phyloP scores from a whole-genome alignment of 2,797 vertebrate genomes.

The Lycodopsis pacificus region DNA sequence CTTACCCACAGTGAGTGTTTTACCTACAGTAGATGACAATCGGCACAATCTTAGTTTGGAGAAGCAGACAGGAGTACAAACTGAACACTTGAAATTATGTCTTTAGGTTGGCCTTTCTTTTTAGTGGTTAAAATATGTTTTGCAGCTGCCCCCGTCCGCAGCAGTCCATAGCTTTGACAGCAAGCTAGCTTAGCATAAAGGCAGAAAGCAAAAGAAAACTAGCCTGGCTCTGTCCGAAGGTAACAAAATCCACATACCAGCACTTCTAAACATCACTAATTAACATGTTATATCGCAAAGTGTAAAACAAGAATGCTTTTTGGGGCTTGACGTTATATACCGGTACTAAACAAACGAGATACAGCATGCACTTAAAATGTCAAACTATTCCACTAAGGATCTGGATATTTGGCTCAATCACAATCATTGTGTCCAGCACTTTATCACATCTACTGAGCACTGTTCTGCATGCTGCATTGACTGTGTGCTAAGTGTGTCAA shows the following conservation, averaged over 20 bases:
- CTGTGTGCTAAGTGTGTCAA: conserved; percentile 29
- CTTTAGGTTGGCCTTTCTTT: background rate
- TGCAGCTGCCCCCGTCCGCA: background rate
- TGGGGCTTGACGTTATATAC: background rate
- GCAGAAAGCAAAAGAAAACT: background rate
- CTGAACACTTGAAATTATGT: background rate
- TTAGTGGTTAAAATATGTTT: background rate
- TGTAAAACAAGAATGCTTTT: background rate
- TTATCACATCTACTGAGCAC: background rate
- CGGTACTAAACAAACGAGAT: background rate
- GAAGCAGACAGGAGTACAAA: background rate
- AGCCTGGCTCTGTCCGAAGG: background rate
- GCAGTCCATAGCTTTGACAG: background rate
- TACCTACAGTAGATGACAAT: background rate
- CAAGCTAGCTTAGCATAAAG: conserved; percentile 4
- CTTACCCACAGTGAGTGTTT: background rate
- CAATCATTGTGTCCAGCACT: conserved; percentile 24
- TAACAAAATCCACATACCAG: background rate
- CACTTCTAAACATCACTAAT: background rate
- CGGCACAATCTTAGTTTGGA: background rate
- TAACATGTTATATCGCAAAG: background rate
- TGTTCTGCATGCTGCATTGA: conserved; percentile 5
- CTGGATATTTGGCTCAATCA: background rate
- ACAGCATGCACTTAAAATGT: conserved; percentile 6
- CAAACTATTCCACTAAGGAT: conserved; percentile 7